Percentiles rank a stretch among this genome's conserved stretches.
phyloP scores from a whole-genome alignment of 2,113 vertebrate species.

The Sinocyclocheilus anshuiensis region DNA sequence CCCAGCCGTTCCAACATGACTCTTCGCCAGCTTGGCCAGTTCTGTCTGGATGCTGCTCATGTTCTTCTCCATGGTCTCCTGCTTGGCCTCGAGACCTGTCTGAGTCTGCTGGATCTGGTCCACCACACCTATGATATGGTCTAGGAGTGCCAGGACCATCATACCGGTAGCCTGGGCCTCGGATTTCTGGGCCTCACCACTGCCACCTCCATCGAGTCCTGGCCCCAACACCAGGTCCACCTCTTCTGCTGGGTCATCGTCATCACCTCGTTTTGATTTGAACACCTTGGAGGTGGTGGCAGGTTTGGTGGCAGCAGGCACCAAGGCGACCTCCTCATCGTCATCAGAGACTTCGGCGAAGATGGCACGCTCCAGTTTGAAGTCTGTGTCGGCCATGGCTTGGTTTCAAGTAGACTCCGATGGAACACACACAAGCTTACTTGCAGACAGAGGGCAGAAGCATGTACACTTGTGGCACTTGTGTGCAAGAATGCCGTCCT shows the following conservation, averaged over 20 bases:
- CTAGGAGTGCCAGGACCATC: slow-evolving; percentile 92
- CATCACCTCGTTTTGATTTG: slow-evolving; percentile 64
- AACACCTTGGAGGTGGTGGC: slow-evolving; percentile 20
- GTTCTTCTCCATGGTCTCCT: slow-evolving; percentile 93
- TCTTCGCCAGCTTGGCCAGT: slow-evolving; percentile 90
- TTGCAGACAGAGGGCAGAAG: slow-evolving; percentile 29
- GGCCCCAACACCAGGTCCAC: slow-evolving; percentile 56
- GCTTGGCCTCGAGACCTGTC: slow-evolving; percentile 87
- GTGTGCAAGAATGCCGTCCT: slow-evolving; percentile 21
- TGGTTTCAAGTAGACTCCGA: slow-evolving; percentile 46
- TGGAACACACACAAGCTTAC: slow-evolving; percentile 27
- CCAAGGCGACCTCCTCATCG: slow-evolving; percentile 74
- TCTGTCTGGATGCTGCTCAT: slow-evolving; percentile 94
- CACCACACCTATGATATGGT: slow-evolving; percentile 97
- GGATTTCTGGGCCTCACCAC: slow-evolving; percentile 73
- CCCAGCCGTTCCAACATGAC: slow-evolving; percentile 86
- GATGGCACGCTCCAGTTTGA: slow-evolving; percentile 80
- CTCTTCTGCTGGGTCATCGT: slow-evolving; percentile 63
- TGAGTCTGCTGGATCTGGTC: slow-evolving; percentile 98
- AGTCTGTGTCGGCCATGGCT: slow-evolving; percentile 87
- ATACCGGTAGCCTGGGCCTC: slow-evolving; percentile 88
- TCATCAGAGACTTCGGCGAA: slow-evolving; percentile 68
- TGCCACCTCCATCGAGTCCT: slow-evolving; percentile 45
- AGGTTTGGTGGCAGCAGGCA: slow-evolving; percentile 67
- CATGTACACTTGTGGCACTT: slow-evolving; percentile 7